These are phyloP conservation scores for Mystacides longicornis DNA, from an alignment of 2,888 invertebrate genomes.

Conservation along the genomic window DNA sequence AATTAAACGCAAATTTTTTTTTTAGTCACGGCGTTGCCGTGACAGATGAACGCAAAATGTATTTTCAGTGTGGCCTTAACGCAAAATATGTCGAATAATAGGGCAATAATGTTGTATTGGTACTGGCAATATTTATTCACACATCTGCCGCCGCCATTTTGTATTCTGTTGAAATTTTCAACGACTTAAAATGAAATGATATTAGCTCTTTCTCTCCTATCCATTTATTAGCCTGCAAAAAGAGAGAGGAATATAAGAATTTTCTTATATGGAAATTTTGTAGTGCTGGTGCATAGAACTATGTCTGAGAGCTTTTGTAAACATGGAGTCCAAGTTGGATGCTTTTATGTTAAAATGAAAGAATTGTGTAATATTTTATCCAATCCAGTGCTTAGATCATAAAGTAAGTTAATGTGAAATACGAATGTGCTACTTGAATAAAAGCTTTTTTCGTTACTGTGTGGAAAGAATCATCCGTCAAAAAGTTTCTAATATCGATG, in stretches of 20 bases:
- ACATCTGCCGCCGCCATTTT: conserved; percentile 26
- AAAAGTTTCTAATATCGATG: conserved; percentile 10
- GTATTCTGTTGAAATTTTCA: conserved; percentile 12
- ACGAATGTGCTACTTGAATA: neutral
- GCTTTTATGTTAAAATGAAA: conserved; percentile 18
- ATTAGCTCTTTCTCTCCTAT: conserved; percentile 6
- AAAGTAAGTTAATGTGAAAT: conserved; percentile 6
- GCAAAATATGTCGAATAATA: neutral
- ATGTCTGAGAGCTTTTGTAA: conserved; percentile 19
- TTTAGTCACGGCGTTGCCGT: too few relatives aligned
- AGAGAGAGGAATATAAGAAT: neutral
- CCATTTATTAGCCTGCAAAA: neutral
- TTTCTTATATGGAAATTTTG: neutral
- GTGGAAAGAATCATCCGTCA: neutral
- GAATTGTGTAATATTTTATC: conserved; percentile 11
- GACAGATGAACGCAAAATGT: too few relatives aligned
- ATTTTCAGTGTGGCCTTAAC: too few relatives aligned
- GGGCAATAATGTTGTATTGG: neutral
- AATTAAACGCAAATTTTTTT: too few relatives aligned
- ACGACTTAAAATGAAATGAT: conserved; percentile 4
- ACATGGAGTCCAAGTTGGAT: conserved; percentile 22
- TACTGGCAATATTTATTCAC: too few relatives aligned
- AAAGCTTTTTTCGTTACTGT: neutral
- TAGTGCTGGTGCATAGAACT: neutral
- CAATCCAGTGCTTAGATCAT: conserved; percentile 11